These are phyloP conservation scores for Subacronicta megacephala DNA, from an alignment of 2,888 invertebrate species.

Conservation along the genomic window DNA sequence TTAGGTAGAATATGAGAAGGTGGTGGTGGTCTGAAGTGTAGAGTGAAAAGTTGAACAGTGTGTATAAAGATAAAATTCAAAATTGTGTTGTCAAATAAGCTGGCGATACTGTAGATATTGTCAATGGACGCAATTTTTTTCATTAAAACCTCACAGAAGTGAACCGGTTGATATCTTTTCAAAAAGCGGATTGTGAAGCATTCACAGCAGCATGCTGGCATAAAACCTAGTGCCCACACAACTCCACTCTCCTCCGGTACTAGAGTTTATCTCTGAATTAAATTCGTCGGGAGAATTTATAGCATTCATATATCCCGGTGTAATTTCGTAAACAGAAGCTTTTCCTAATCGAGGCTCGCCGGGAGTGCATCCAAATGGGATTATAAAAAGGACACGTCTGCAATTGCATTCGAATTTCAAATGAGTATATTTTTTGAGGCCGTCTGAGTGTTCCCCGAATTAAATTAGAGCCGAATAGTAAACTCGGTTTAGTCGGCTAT, in stretches of 20 bases:
- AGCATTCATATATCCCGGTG: slow-evolving; percentile 40
- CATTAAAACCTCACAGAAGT: slow-evolving; percentile 13
- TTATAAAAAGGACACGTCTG: slow-evolving; percentile 80
- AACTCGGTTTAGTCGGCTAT: slow-evolving; percentile 67
- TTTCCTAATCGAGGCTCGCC: slow-evolving; percentile 61
- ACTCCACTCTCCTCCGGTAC: slow-evolving; percentile 27
- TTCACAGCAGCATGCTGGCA: slow-evolving; percentile 31
- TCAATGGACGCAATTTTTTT: background rate
- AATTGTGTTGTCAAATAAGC: no score
- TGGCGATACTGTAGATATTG: background rate
- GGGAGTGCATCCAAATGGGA: slow-evolving; percentile 78
- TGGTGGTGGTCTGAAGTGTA: no score
- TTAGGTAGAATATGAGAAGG: no score
- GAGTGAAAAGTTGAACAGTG: no score
- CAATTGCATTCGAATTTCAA: slow-evolving; percentile 85
- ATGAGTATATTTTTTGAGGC: slow-evolving; percentile 85
- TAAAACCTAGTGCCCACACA: slow-evolving; percentile 37
- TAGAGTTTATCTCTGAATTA: slow-evolving; percentile 56
- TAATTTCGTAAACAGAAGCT: slow-evolving; percentile 65
- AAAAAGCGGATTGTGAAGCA: slow-evolving; percentile 35
- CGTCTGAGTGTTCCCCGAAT: slow-evolving; percentile 81
- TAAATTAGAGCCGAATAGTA: slow-evolving; percentile 78
- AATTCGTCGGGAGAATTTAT: slow-evolving; percentile 53
- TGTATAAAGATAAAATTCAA: no score
- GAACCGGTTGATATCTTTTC: slow-evolving; percentile 24